Evolutionary conservation across 1,140 invertebrate genomes (phyloP), one percentile per base, ranked within the genome.

Genomic region (Holcopasites calliopsidis): DNA sequence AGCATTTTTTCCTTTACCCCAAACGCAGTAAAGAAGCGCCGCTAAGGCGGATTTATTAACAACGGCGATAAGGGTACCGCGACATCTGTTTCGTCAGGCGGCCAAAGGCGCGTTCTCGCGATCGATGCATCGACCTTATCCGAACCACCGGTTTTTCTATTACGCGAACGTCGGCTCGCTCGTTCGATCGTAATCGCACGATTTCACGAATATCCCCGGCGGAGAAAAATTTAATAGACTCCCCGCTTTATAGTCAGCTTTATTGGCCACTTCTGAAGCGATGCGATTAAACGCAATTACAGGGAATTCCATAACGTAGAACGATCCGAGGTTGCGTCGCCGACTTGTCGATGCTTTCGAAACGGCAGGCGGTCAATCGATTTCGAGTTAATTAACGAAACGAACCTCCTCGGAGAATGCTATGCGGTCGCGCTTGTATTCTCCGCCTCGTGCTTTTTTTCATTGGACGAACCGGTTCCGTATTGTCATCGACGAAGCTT

Each of bases 31-130:
- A 86, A 87, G 82, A 86, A 85, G 78, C 79, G 83, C 75, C n/a
- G n/a, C n/a, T n/a, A 86, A 88, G 83, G 86, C 82, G 77, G 82
- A 85, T 88, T 88, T 89, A 89, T 88, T 86, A 86, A n/a, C 87
- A 89, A 88, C 86, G 86, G 83, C 82, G 85, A 89, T 88, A 87
- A 86, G 83, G 82, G 73, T 47, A 52, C 62, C 69, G 60, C 65
- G 58, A 78, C 76, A 80, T 87, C 80, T 84, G 80, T 88, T 85
- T 87, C 77, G 80, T 83, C 76, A 73, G 50, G 52, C 60, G 54
- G 38, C 8, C 35, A 50, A 16, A 16, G n/a, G 13, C 28, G 11
- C 7, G 44, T 40, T 50, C 23, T 16, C 31, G 18, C 18, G 38
- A 44, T 11, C 44, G 23, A 35, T 23, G 11, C 28, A 60, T 64